phyloP scores from a whole-genome alignment of 2,113 vertebrate species.

The Etheostoma cragini region DNA sequence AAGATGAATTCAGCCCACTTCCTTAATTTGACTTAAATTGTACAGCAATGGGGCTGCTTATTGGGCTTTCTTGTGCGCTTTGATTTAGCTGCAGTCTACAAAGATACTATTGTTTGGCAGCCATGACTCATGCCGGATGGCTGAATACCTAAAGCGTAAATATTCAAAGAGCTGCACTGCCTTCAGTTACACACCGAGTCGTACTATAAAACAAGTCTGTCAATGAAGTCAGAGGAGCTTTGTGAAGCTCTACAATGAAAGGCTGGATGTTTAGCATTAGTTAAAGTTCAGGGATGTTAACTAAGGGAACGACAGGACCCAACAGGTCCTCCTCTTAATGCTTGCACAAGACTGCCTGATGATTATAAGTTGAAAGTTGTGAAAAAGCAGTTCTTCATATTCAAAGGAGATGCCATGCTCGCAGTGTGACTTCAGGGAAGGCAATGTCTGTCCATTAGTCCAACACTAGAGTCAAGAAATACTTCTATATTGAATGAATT shows the following conservation, averaged over 20 bases:
- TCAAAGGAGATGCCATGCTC: too few species aligned
- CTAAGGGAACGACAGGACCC: neutral
- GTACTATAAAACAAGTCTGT: conserved; percentile 31
- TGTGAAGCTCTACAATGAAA: conserved; percentile 15
- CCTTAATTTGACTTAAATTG: conserved; percentile 60
- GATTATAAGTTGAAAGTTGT: too few species aligned
- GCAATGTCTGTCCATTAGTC: neutral
- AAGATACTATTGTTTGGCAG: conserved; percentile 73
- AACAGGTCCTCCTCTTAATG: neutral
- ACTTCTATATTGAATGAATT: neutral
- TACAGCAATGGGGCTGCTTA: conserved; percentile 2
- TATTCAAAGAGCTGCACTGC: conserved; percentile 25
- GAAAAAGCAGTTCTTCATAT: too few species aligned
- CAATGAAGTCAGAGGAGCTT: conserved; percentile 1
- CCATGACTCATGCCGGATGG: conserved; percentile 28
- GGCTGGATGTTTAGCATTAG: neutral
- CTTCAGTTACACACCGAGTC: conserved; percentile 6
- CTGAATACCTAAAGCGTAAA: conserved; percentile 64
- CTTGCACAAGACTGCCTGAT: too few species aligned
- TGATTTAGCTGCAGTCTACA: conserved; percentile 57
- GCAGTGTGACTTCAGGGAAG: neutral
- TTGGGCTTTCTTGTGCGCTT: conserved; percentile 19
- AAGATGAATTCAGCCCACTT: conserved; percentile 42
- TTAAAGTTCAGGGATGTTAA: neutral
- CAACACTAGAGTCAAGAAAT: neutral